Evolutionary conservation across 1,140 invertebrate genomes (phyloP).

Genomic region (Thrips palmi): DNA sequence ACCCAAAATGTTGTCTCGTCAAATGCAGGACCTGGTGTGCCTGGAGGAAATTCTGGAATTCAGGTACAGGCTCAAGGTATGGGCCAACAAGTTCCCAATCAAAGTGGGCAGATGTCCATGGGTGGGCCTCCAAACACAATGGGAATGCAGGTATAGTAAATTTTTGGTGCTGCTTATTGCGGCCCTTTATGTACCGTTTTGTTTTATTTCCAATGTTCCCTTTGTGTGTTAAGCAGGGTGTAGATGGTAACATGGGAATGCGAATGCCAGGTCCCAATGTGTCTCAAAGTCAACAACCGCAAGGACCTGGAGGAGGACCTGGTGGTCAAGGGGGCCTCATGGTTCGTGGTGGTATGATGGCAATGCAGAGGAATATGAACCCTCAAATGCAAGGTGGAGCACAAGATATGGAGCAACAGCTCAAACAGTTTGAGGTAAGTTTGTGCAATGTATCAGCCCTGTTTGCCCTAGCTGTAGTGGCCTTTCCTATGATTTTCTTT

Average conservation of each 20-base stretch:
- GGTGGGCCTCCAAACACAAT: too few relatives aligned
- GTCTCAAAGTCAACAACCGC: constrained; percentile 1
- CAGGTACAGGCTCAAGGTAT: too few relatives aligned
- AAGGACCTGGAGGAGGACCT: constrained; percentile 1
- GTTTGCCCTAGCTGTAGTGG: background rate
- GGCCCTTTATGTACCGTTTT: constrained; percentile 1
- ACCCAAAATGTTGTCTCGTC: too few relatives aligned
- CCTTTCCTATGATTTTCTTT: too few relatives aligned
- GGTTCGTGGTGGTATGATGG: background rate
- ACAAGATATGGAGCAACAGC: too few relatives aligned
- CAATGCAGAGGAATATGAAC: background rate
- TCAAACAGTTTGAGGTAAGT: constrained; percentile 3
- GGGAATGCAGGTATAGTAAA: too few relatives aligned
- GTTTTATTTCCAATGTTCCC: constrained; percentile 2
- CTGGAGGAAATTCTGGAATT: too few relatives aligned
- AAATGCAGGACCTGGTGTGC: too few relatives aligned
- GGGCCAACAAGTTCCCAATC: too few relatives aligned
- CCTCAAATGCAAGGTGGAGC: too few relatives aligned
- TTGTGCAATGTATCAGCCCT: background rate
- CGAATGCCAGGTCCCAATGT: background rate
- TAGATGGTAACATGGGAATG: constrained; percentile 1
- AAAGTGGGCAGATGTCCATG: too few relatives aligned
- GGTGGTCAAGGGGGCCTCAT: constrained; percentile 1
- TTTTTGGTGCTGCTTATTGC: constrained; percentile 1
- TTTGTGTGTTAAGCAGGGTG: background rate